Conservation (phyloP, 2,797 vertebrate genomes). For the Echeneis naucrates region DNA sequence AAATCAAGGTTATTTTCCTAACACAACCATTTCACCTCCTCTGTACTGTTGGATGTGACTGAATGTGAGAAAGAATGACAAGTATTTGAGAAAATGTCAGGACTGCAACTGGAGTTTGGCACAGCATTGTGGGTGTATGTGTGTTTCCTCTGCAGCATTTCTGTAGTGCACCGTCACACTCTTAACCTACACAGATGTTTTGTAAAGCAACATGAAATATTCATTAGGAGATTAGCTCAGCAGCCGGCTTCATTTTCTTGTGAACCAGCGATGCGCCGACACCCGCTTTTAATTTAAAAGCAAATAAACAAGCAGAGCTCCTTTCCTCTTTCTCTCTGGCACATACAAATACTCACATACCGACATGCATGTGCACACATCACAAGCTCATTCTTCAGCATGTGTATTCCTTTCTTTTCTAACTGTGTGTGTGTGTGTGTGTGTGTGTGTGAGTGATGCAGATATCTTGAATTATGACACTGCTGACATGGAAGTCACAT, state of each 20-base stretch:
- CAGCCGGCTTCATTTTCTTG: slow-evolving; percentile 49
- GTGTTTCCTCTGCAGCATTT: slow-evolving; percentile 49
- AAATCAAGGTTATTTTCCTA: slow-evolving; percentile 47
- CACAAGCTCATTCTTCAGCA: not conserved
- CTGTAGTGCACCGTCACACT: slow-evolving; percentile 44
- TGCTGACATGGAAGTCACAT: slow-evolving; percentile 6
- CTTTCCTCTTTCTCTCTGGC: slow-evolving; percentile 37
- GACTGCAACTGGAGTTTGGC: slow-evolving; percentile 35
- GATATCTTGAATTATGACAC: slow-evolving; percentile 12
- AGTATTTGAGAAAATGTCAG: slow-evolving; percentile 56
- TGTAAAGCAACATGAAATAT: slow-evolving; percentile 71
- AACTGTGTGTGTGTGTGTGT: not conserved
- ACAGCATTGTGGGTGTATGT: slow-evolving; percentile 16
- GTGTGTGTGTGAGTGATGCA: not conserved
- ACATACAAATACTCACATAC: not conserved
- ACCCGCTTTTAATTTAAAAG: slow-evolving; percentile 55
- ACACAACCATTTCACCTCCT: slow-evolving; percentile 41
- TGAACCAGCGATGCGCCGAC: slow-evolving; percentile 27
- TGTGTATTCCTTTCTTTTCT: not conserved
- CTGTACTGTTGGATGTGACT: slow-evolving; percentile 44
- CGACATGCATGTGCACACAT: slow-evolving; percentile 9
- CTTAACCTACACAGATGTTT: slow-evolving; percentile 69
- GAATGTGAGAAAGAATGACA: slow-evolving; percentile 57
- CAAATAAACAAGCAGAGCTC: slow-evolving; percentile 45
- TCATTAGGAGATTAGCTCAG: slow-evolving; percentile 61